These are phyloP conservation scores for Ambastaia sidthimunki DNA, from an alignment of 2,797 vertebrate genomes.

Conservation along the genomic window DNA sequence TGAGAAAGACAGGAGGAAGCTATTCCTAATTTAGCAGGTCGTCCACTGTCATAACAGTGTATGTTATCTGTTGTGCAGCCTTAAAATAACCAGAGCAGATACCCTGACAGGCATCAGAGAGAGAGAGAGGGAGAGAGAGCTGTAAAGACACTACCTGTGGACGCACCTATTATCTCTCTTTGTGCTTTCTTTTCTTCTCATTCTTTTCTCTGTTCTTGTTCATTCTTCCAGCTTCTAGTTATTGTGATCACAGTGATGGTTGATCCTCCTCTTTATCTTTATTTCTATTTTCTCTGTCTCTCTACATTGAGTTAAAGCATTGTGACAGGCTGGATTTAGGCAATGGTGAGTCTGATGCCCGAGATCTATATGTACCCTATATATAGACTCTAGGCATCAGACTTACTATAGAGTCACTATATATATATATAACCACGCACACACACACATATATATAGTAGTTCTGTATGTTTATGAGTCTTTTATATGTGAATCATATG, in stretches of 20 bases:
- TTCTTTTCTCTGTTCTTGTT: not conserved
- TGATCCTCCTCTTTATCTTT: constrained; percentile 7
- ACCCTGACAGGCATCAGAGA: constrained; percentile 61
- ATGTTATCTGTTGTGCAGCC: constrained; percentile 57
- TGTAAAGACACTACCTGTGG: constrained; percentile 29
- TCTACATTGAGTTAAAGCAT: constrained; percentile 26
- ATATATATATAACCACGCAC: constrained; percentile 22
- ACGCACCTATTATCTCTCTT: constrained; percentile 16
- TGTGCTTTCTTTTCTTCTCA: not conserved
- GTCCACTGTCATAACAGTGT: constrained; percentile 57
- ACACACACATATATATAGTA: constrained; percentile 19
- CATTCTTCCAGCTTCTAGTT: not conserved
- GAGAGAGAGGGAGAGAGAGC: constrained; percentile 12
- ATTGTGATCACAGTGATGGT: constrained; percentile 9
- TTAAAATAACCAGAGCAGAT: constrained; percentile 59
- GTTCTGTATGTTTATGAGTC: too few species aligned
- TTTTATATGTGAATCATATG: constrained; percentile 14
- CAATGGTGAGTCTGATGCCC: constrained; percentile 37
- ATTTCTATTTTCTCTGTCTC: not conserved
- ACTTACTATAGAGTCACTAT: too few species aligned
- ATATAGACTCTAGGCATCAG: too few species aligned
- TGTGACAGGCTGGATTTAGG: constrained; percentile 38
- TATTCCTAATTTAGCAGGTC: constrained; percentile 53
- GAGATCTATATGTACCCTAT: constrained; percentile 3
- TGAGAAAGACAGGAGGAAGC: constrained; percentile 49